Percentiles rank a stretch among this genome's conserved stretches.
phyloP scores from a whole-genome alignment of 2,797 vertebrate species.

The Lutjanus campechanus region DNA sequence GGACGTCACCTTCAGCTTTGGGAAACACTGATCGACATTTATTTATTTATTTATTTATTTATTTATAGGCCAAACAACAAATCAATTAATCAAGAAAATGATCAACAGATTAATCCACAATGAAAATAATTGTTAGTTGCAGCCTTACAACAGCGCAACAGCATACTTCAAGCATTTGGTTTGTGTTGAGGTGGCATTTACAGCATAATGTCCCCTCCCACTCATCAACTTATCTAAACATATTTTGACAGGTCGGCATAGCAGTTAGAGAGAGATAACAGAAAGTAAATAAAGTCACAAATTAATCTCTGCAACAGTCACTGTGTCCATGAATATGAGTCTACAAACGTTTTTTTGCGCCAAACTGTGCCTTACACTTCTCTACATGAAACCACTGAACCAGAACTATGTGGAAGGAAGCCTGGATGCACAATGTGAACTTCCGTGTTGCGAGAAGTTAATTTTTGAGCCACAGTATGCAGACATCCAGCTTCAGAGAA shows the following conservation, averaged over 20 bases:
- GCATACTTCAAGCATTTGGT: slow-evolving; percentile 7
- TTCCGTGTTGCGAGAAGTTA: slow-evolving; percentile 15
- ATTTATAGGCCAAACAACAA: too few relatives aligned
- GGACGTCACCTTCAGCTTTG: too few relatives aligned
- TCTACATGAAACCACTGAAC: slow-evolving; percentile 7
- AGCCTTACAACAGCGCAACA: neutral
- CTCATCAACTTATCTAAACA: slow-evolving; percentile 8
- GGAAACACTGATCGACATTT: too few relatives aligned
- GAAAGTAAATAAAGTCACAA: slow-evolving; percentile 16
- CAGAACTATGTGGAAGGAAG: slow-evolving; percentile 36
- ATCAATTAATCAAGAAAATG: too few relatives aligned
- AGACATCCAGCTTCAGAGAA: slow-evolving; percentile 35
- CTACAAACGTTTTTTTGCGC: neutral
- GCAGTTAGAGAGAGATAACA: slow-evolving; percentile 17
- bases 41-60: too few relatives aligned
- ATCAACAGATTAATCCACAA: too few relatives aligned
- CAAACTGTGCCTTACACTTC: neutral
- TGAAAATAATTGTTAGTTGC: too few relatives aligned
- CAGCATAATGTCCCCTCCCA: slow-evolving; percentile 9
- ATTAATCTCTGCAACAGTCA: neutral
- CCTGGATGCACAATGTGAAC: slow-evolving; percentile 15
- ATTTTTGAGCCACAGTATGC: slow-evolving; percentile 31
- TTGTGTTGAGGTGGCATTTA: slow-evolving; percentile 19
- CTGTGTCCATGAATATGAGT: neutral
- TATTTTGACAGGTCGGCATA: slow-evolving; percentile 43